Evolutionary conservation across 2,888 invertebrate species (phyloP).

Genomic region (Morinoia aosen): DNA sequence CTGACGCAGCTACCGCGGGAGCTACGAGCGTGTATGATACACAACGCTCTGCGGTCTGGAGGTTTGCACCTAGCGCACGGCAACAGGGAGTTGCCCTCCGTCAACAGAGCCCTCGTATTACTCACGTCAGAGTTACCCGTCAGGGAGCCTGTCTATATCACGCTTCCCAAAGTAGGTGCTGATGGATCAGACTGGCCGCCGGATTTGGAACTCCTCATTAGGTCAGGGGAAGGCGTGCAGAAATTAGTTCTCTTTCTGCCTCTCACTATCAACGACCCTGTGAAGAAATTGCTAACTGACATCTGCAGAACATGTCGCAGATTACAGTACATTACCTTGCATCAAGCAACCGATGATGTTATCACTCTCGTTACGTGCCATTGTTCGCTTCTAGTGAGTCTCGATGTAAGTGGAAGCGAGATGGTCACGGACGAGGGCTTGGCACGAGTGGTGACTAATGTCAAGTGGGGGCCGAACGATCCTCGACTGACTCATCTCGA

Average conservation of each 20-base stretch:
- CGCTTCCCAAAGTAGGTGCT: constrained; percentile 57
- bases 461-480: constrained; percentile 61
- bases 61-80: constrained; percentile 65
- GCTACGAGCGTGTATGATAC: constrained; percentile 62
- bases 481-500: constrained; percentile 55
- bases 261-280: constrained; percentile 57
- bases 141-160: constrained; percentile 63
- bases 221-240: constrained; percentile 61
- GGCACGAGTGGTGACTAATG: constrained; percentile 59
- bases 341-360: constrained; percentile 64
- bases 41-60: constrained; percentile 65
- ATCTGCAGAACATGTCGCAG: constrained; percentile 65
- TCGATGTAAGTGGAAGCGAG: constrained; percentile 64
- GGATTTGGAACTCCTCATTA: constrained; percentile 62
- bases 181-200: constrained; percentile 59
- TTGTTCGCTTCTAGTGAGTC: constrained; percentile 56
- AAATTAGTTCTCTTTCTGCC: constrained; percentile 63
- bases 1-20: constrained; percentile 63
- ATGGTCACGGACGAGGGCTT: constrained; percentile 66
- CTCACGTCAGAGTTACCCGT: constrained; percentile 63
- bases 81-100: constrained; percentile 61
- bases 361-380: constrained; percentile 62
- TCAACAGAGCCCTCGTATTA: constrained; percentile 63
- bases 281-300: constrained; percentile 62
- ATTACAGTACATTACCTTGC: constrained; percentile 58